Evolutionary conservation across 2,113 vertebrate genomes (phyloP), one percentile per base, ranked within the genome.

Genomic region (Morone saxatilis): DNA sequence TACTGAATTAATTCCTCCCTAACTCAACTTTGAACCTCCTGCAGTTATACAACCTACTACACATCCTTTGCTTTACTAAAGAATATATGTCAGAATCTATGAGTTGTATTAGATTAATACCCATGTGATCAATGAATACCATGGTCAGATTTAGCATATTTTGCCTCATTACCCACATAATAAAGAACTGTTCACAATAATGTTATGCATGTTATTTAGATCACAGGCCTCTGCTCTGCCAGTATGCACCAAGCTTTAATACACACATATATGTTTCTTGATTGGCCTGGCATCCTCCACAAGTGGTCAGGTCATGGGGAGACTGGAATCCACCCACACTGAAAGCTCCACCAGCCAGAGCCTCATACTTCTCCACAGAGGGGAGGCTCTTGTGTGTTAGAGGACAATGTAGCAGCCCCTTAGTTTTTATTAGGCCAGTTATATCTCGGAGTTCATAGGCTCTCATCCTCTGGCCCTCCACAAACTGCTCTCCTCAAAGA

Each of bases 401-500:
- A 93, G 89, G 91, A 91, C 92, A 90, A 80, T 69, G 78, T 38
- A 79, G 67, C 85, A 74, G 75, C 81, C 71, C 84, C 74, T 75
- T 81, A 67, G 77, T 86, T 91, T 90, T 84, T 90, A 93, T 93
- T 85, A 88, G 84, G 73, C 63, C 70, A 76, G 85, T 87, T 87
- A 63, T 89, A 88, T 88, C 81, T 88, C 65, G 14, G 16, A 87
- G 92, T 92, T 93, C 90, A 92, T 69, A 89, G 87, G 92, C 85
- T 87, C 82, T 83, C 83, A 59, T 93, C 88, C 81, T 89, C 75
- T 90, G 86, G 91, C 90, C 92, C 85, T 88, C 43, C 16, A 56
- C 88, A 92, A 92, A 90, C 89, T 69, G 86, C 84, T 76, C 77
- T 80, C 73, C 84, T 92, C 89, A 92, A 89, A 93, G 93, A 90